These are phyloP conservation scores for Cydia splendana DNA, from an alignment of 1,140 invertebrate species.

Conservation along the genomic window DNA sequence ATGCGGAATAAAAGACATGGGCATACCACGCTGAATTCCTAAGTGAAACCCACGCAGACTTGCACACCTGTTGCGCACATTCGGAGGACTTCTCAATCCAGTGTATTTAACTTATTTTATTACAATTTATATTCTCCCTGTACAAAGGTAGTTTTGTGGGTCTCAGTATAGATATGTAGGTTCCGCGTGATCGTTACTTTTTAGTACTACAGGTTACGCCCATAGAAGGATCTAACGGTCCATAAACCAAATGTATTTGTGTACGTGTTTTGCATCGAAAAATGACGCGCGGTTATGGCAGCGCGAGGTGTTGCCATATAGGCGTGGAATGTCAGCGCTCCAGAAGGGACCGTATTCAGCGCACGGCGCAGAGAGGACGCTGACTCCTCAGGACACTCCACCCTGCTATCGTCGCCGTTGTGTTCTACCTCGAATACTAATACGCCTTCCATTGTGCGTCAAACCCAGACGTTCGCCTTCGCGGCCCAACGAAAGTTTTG, in stretches of 20 bases:
- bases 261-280: slow-evolving; percentile 62
- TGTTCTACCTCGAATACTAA: slow-evolving; percentile 67
- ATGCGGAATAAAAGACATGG: slow-evolving; percentile 42
- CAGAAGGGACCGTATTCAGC: slow-evolving; percentile 63
- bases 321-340: slow-evolving; percentile 54
- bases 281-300: slow-evolving; percentile 65
- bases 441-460: slow-evolving; percentile 55
- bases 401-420: slow-evolving; percentile 55
- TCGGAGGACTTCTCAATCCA: slow-evolving; percentile 13
- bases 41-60: slow-evolving; percentile 42
- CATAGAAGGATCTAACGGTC: slow-evolving; percentile 62
- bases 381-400: slow-evolving; percentile 69
- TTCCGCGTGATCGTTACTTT: not conserved
- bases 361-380: slow-evolving; percentile 63
- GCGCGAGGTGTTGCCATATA: slow-evolving; percentile 53
- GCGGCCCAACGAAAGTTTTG: slow-evolving; percentile 67
- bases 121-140: not conserved
- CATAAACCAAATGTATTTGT: slow-evolving; percentile 53
- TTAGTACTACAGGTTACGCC: slow-evolving; percentile 13
- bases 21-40: slow-evolving; percentile 40
- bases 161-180: not conserved
- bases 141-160: not conserved
- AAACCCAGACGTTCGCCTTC: slow-evolving; percentile 49
- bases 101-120: not conserved
- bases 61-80: slow-evolving; percentile 43